These are phyloP conservation scores for Druon quercuslanigerum DNA, from an alignment of 1,140 invertebrate genomes.

Conservation along the genomic window DNA sequence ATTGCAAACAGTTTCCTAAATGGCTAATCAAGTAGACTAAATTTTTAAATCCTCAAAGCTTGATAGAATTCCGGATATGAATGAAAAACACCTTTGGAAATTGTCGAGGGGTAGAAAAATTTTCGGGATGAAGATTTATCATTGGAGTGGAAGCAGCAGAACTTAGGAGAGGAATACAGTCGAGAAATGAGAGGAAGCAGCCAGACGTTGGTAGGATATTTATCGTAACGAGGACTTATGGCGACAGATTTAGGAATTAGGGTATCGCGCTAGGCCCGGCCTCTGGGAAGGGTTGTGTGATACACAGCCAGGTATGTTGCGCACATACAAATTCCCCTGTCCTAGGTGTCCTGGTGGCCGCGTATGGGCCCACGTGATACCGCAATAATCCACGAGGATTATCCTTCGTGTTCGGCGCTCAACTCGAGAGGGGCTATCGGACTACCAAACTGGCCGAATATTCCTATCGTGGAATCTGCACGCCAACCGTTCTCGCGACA, in stretches of 20 bases:
- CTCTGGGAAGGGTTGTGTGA: constrained; percentile 65
- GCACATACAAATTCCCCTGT: constrained; percentile 63
- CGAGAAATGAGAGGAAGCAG: constrained; percentile 53
- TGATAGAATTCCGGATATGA: background rate
- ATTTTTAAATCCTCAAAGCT: too few relatives aligned
- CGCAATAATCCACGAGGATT: constrained; percentile 75
- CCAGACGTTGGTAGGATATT: constrained; percentile 72
- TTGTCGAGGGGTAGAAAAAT: constrained; percentile 9
- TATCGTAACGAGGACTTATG: constrained; percentile 77
- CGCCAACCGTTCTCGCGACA: constrained; percentile 23
- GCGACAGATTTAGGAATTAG: constrained; percentile 77
- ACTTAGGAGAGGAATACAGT: constrained; percentile 47
- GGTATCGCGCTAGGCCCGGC: constrained; percentile 69
- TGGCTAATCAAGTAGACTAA: too few relatives aligned
- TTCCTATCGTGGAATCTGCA: constrained; percentile 53
- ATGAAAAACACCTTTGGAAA: background rate
- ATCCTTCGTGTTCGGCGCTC: constrained; percentile 66
- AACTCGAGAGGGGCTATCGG: constrained; percentile 63
- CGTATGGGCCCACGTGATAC: constrained; percentile 70
- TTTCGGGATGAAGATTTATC: constrained; percentile 12
- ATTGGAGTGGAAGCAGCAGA: background rate
- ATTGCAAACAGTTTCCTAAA: too few relatives aligned
- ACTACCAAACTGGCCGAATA: constrained; percentile 65
- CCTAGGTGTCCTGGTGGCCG: constrained; percentile 58
- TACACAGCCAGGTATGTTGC: constrained; percentile 58